Evolutionary conservation across 2,113 vertebrate genomes (phyloP).

Genomic region (Rhinogobius similis): DNA sequence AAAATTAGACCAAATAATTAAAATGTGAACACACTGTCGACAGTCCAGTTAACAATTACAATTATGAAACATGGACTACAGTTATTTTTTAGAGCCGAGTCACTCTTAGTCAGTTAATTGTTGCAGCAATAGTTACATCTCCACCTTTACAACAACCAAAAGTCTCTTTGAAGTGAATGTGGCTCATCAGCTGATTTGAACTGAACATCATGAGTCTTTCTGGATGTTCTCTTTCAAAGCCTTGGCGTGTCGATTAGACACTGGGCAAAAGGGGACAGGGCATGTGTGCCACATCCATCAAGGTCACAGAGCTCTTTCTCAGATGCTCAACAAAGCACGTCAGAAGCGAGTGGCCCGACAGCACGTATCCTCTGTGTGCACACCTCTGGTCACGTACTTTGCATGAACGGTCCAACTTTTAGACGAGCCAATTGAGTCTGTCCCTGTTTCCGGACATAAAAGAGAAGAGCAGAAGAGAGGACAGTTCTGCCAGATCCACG

Average conservation of each 20-base stretch:
- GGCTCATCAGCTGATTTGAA: too few relatives aligned
- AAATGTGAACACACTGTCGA: too few relatives aligned
- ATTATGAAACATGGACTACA: too few relatives aligned
- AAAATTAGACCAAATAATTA: too few relatives aligned
- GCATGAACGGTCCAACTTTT: conserved; percentile 56
- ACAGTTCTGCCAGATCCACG: conserved; percentile 2
- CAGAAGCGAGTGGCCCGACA: conserved; percentile 32
- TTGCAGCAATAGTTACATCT: too few relatives aligned
- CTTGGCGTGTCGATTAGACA: background rate
- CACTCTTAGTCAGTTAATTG: too few relatives aligned
- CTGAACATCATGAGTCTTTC: too few relatives aligned
- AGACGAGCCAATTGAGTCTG: conserved; percentile 42
- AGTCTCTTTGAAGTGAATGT: too few relatives aligned
- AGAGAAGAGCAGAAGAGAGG: background rate
- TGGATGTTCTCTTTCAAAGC: too few relatives aligned
- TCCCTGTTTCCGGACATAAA: conserved; percentile 41
- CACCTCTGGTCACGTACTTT: conserved; percentile 66
- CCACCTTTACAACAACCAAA: too few relatives aligned
- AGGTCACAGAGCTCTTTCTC: conserved; percentile 54
- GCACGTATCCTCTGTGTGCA: conserved; percentile 65
- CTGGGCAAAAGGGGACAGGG: background rate
- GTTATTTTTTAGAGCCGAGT: too few relatives aligned
- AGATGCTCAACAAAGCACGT: conserved; percentile 61
- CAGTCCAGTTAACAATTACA: too few relatives aligned
- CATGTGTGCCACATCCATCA: conserved; percentile 14